Evolutionary conservation across 1,140 invertebrate species (phyloP), one percentile per base, ranked within the genome.

Genomic region (Drosophila mauritiana): DNA sequence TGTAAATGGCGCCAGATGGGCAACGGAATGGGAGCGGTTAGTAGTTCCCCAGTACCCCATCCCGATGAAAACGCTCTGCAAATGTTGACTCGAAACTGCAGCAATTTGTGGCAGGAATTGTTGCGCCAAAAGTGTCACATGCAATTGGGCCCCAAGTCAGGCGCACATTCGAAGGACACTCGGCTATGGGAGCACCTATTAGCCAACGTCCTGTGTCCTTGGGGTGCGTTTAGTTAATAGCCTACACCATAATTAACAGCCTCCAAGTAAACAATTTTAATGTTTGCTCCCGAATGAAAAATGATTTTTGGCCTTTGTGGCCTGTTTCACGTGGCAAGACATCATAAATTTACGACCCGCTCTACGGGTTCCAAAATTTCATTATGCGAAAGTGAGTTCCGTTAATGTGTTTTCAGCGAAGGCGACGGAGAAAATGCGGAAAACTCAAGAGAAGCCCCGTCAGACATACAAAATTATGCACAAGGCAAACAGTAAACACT

Each of bases 361-460:
- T 56, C 74, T 57, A 70, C 72, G 49, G 55, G 79, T 72, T 80
- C 37, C 59, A 58, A 76, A 86, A 76, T 83, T 86, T 86, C 75
- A 88, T 82, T 82, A 86, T 82, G 83, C 74, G 73, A 82, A 88
- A 86, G 78, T 76, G 79, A 88, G 83, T 88, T 76, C 63, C 79
- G 83, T 88, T 86, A 82, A 88, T 86, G 79, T 79, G 68, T 67
- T 73, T 54, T 40, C 46, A 39, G 7, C 37, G 42, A 3, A n/a
- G 45, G 36, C 34, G 40, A 10, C 25, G 22, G 42, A 27, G 45
- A 6, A 59, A 31, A 43, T 39, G 37, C 10, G 51, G 40, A 43
- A 43, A 58, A 53, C 37, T 42, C 52, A 62, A 45, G 43, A 48
- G 40, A 31, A 39, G 13, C 53, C 12, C 39, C 22, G 27, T 39